These are phyloP conservation scores for Agapornis roseicollis DNA, from an alignment of 2,113 vertebrate species.

Conservation along the genomic window DNA sequence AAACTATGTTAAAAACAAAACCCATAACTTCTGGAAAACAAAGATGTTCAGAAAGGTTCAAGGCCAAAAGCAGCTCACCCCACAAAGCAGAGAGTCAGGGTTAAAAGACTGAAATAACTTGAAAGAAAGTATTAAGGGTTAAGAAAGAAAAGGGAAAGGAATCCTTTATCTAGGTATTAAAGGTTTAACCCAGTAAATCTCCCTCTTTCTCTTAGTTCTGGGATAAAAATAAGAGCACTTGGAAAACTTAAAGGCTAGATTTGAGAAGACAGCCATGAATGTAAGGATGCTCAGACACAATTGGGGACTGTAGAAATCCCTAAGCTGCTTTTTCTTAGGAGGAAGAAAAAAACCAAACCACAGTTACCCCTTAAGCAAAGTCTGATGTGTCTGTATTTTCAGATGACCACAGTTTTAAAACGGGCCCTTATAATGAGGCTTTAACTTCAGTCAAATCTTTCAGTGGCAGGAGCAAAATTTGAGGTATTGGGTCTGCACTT, in stretches of 20 bases:
- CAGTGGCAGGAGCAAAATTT: not conserved
- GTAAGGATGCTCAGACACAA: constrained; percentile 10
- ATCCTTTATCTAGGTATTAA: constrained; percentile 25
- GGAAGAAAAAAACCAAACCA: not conserved
- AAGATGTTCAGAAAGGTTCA: not conserved
- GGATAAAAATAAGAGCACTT: constrained; percentile 36
- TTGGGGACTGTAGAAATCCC: not conserved
- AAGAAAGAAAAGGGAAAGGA: not conserved
- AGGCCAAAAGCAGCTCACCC: not conserved
- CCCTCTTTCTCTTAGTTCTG: constrained; percentile 24
- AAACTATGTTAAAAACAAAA: not conserved
- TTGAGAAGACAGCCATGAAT: not conserved
- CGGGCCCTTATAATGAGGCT: not conserved
- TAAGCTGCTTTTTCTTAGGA: constrained; percentile 23
- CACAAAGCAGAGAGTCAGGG: not conserved
- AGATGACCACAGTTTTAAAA: not conserved
- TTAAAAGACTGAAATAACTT: constrained; percentile 13
- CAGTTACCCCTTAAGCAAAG: not conserved
- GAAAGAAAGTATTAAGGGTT: not conserved
- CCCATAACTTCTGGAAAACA: not conserved
- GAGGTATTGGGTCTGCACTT: not conserved
- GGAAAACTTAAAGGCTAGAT: constrained; percentile 28
- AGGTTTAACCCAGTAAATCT: constrained; percentile 43
- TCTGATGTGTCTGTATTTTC: not conserved
- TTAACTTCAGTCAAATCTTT: not conserved